phyloP scores from a whole-genome alignment of 1,140 invertebrate genomes.

The Matsumurasca onukii region DNA sequence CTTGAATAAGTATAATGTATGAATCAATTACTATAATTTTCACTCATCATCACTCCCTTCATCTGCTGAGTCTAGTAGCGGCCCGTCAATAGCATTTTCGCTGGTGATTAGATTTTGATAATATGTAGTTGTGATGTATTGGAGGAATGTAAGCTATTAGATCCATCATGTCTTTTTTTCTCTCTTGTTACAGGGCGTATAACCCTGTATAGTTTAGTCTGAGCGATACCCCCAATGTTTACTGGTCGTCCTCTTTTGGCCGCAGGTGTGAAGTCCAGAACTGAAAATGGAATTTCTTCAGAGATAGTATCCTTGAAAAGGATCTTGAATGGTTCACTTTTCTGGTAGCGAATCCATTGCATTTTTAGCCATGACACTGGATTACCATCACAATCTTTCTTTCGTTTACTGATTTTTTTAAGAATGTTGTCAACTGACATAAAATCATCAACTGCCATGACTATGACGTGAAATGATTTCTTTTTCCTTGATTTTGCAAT shows the following conservation, averaged over 20 bases:
- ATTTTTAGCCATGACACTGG: constrained; percentile 37
- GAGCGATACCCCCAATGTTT: background rate
- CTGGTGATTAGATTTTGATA: constrained; percentile 13
- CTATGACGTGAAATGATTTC: constrained; percentile 21
- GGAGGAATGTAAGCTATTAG: constrained; percentile 34
- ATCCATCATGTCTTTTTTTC: constrained; percentile 30
- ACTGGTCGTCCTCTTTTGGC: constrained; percentile 19
- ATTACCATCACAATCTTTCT: constrained; percentile 28
- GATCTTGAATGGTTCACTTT: constrained; percentile 33
- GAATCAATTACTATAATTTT: no score
- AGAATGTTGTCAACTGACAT: constrained; percentile 15
- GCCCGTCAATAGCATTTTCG: background rate
- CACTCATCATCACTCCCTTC: background rate
- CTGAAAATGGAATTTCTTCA: constrained; percentile 24
- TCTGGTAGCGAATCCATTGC: constrained; percentile 38
- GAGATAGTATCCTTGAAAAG: constrained; percentile 20
- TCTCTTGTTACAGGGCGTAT: background rate
- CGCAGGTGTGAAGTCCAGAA: constrained; percentile 12
- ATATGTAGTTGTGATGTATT: constrained; percentile 33
- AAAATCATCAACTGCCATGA: constrained; percentile 24
- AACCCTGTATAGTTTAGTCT: background rate
- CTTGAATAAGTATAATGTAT: no score
- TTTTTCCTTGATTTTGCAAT: constrained; percentile 14
- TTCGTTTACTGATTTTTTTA: constrained; percentile 15
- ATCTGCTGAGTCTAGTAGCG: background rate